Evolutionary conservation across 2,888 invertebrate genomes (phyloP).

Genomic region (Leptinotarsa haldemani): DNA sequence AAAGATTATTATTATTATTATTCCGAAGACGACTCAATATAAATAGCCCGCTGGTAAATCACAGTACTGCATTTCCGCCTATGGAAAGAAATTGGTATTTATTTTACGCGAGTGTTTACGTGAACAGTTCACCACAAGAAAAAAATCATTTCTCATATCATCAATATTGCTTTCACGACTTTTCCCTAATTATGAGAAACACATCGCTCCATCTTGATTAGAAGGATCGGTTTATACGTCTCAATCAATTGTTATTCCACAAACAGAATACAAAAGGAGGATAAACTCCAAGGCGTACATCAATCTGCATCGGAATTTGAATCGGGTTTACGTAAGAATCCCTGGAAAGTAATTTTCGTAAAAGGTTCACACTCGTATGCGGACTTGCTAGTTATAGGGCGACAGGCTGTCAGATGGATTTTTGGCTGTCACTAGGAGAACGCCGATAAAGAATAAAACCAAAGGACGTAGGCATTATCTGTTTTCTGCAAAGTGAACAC

Average conservation of each 20-base stretch:
- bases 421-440: constrained; percentile 58
- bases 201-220: constrained; percentile 34
- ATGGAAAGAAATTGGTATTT: too few relatives aligned
- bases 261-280: constrained; percentile 24
- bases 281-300: constrained; percentile 33
- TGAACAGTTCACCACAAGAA: too few relatives aligned
- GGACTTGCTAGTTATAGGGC: constrained; percentile 55
- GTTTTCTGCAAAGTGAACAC: constrained; percentile 60
- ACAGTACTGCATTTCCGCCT: too few relatives aligned
- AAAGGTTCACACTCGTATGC: constrained; percentile 55
- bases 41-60: too few relatives aligned
- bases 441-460: constrained; percentile 51
- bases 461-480: constrained; percentile 54
- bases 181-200: constrained; percentile 7
- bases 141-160: too few relatives aligned
- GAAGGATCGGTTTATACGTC: constrained; percentile 35
- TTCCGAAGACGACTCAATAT: too few relatives aligned
- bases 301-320: constrained; percentile 49
- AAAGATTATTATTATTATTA: too few relatives aligned
- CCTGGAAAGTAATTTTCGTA: constrained; percentile 60
- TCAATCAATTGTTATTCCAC: constrained; percentile 41
- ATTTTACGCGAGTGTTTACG: too few relatives aligned
- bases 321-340: constrained; percentile 55
- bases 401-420: constrained; percentile 61
- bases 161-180: too few relatives aligned